Conservation (phyloP, 2,797 vertebrate species). For the Enteromius fasciolatus region DNA sequence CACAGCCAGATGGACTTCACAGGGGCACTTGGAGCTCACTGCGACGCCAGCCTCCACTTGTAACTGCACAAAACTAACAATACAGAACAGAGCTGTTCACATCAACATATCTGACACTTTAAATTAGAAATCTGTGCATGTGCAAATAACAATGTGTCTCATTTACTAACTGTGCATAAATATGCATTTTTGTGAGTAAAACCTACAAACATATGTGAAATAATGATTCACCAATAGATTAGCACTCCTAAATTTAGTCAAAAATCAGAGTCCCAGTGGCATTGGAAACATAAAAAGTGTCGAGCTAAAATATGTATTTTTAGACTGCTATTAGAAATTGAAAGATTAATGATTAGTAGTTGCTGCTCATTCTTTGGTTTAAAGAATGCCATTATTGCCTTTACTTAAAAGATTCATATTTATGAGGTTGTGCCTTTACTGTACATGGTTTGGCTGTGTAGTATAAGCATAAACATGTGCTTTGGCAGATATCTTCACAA, state of each 20-base stretch:
- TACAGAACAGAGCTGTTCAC: not conserved
- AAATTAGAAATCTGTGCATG: conserved; percentile 1
- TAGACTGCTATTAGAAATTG: not conserved
- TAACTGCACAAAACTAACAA: conserved; percentile 1
- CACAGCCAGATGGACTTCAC: conserved; percentile 55
- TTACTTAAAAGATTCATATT: not conserved
- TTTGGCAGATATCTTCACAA: not conserved
- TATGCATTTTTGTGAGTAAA: not conserved
- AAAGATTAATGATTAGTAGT: not conserved
- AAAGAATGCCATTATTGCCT: not conserved
- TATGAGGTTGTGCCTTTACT: conserved; percentile 12
- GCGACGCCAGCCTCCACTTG: conserved; percentile 21
- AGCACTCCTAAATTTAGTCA: not conserved
- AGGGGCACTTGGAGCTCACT: conserved; percentile 41
- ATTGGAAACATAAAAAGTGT: not conserved
- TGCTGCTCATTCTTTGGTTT: not conserved
- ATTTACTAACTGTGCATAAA: not conserved
- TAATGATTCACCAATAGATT: not conserved
- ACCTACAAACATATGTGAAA: not conserved
- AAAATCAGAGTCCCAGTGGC: not conserved
- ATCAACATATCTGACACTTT: conserved; percentile 3
- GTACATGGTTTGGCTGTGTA: not conserved
- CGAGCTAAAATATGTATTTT: not conserved
- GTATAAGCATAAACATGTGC: not conserved
- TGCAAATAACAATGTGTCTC: not conserved